Evolutionary conservation across 1,140 invertebrate genomes (phyloP).

Genomic region (Atta texana): DNA sequence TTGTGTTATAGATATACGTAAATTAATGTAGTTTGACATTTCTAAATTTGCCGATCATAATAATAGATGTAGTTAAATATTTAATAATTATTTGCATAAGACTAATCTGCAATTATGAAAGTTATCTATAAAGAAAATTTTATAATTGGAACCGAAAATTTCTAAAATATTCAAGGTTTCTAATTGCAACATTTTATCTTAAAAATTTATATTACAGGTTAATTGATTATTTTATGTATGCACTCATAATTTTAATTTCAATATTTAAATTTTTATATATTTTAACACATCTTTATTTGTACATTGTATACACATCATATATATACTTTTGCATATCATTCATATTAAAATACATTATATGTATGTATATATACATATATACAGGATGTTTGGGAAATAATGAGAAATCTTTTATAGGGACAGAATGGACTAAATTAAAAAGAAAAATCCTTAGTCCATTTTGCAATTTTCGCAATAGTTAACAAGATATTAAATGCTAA

Average conservation of each 20-base stretch:
- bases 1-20: slow-evolving; percentile 19
- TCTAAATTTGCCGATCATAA: slow-evolving; percentile 21
- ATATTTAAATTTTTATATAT: background rate
- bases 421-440: no score
- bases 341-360: slow-evolving; percentile 19
- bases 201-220: background rate
- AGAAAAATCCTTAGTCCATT: no score
- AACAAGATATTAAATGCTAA: no score
- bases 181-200: background rate
- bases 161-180: slow-evolving; percentile 52
- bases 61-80: slow-evolving; percentile 25
- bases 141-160: slow-evolving; percentile 26
- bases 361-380: no score
- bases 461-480: no score
- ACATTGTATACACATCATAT: background rate
- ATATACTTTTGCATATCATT: slow-evolving; percentile 20
- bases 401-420: no score
- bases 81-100: slow-evolving; percentile 8
- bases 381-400: no score
- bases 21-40: slow-evolving; percentile 30
- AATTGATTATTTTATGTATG: background rate
- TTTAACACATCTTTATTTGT: background rate
- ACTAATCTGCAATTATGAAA: background rate
- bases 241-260: background rate
- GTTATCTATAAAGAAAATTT: slow-evolving; percentile 4